Conservation (phyloP, 2,888 invertebrate species). For the Dugesia japonica region DNA sequence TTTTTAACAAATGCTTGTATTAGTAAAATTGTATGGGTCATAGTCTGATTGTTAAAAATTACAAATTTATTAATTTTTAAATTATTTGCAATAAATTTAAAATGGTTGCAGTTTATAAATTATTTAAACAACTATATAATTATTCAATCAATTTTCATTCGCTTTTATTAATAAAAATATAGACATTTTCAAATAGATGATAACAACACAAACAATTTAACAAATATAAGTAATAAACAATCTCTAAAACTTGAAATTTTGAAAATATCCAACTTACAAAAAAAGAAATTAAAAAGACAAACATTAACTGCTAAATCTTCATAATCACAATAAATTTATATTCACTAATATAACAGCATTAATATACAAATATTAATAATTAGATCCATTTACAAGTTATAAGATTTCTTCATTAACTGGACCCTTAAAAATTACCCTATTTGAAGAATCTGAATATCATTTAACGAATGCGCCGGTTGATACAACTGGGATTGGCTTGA, state of each 20-base stretch:
- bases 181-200: neutral
- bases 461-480: slow-evolving; percentile 14
- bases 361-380: neutral
- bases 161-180: neutral
- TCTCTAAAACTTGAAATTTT: neutral
- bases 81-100: neutral
- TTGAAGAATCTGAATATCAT: neutral
- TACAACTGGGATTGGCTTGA: neutral
- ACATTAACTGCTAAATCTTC: neutral
- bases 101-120: neutral
- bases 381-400: neutral
- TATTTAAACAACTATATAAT: slow-evolving; percentile 12
- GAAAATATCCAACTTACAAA: neutral
- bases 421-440: neutral
- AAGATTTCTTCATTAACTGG: too few species aligned
- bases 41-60: too few species aligned
- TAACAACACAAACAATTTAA: neutral
- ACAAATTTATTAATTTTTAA: too few species aligned
- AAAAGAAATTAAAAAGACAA: neutral
- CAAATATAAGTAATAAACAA: neutral
- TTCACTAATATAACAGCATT: neutral
- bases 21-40: slow-evolving; percentile 23
- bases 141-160: neutral
- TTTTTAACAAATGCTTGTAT: slow-evolving; percentile 10
- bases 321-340: neutral